These are phyloP conservation scores for Subacronicta megacephala DNA, from an alignment of 2,888 invertebrate species.

Conservation along the genomic window DNA sequence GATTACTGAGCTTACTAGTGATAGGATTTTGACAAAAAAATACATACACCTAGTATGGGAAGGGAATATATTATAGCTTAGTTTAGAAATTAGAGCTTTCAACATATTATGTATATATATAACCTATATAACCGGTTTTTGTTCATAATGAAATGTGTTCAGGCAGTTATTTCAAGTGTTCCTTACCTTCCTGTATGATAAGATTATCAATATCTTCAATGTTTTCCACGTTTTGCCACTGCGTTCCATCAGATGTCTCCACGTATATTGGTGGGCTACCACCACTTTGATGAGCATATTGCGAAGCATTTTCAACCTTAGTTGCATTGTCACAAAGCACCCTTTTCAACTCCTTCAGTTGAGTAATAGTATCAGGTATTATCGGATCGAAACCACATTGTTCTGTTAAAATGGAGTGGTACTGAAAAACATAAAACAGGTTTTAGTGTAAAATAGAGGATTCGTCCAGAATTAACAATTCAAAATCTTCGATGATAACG, in stretches of 20 bases:
- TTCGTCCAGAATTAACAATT: too few species aligned
- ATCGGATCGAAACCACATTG: conserved; percentile 62
- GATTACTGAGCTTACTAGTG: too few species aligned
- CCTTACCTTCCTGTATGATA: conserved; percentile 17
- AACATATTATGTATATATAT: too few species aligned
- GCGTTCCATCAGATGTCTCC: conserved; percentile 52
- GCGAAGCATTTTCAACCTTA: conserved; percentile 65
- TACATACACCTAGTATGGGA: too few species aligned
- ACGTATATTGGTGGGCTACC: conserved; percentile 16
- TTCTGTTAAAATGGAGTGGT: conserved; percentile 55
- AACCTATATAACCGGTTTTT: too few species aligned
- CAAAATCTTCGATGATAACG: too few species aligned
- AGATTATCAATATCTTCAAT: conserved; percentile 64
- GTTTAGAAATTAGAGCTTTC: too few species aligned
- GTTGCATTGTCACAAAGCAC: conserved; percentile 44
- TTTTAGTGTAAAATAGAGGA: too few species aligned
- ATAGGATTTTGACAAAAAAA: too few species aligned
- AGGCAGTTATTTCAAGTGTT: too few species aligned
- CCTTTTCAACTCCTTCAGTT: conserved; percentile 59
- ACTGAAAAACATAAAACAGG: conserved; percentile 60
- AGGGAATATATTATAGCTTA: too few species aligned
- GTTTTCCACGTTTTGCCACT: conserved; percentile 71
- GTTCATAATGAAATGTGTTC: too few species aligned
- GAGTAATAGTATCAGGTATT: conserved; percentile 56
- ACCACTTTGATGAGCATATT: conserved; percentile 45